Conservation (phyloP, 2,888 invertebrate genomes). For the Agrotis ipsilon region DNA sequence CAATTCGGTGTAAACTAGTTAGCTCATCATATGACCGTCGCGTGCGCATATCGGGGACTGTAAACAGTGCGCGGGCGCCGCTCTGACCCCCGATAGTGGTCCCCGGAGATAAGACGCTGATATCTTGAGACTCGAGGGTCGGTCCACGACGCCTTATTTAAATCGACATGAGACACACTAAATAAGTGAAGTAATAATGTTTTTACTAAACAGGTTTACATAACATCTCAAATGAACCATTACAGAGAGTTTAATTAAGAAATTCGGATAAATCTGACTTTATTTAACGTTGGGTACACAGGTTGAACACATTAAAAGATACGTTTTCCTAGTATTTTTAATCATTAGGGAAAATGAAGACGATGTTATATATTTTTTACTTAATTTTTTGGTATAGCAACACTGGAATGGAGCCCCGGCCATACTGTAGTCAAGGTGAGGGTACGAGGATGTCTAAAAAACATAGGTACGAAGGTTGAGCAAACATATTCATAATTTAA, state of each 20-base stretch:
- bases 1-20: constrained; percentile 65
- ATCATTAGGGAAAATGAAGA: constrained; percentile 18
- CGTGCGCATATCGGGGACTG: constrained; percentile 79
- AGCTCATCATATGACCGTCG: constrained; percentile 81
- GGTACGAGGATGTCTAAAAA: constrained; percentile 26
- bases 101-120: constrained; percentile 71
- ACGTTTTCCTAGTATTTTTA: neutral
- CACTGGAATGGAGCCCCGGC: constrained; percentile 4
- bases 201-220: constrained; percentile 48
- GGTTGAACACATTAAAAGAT: constrained; percentile 26
- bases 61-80: constrained; percentile 81
- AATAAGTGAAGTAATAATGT: constrained; percentile 30
- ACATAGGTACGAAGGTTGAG: constrained; percentile 22
- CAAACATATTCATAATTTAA: constrained; percentile 16
- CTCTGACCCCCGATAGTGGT: constrained; percentile 83
- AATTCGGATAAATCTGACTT: constrained; percentile 37
- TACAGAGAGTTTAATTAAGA: constrained; percentile 1
- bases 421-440: constrained; percentile 18
- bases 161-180: constrained; percentile 49
- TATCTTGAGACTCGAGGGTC: constrained; percentile 63
- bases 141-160: constrained; percentile 68
- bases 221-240: constrained; percentile 45
- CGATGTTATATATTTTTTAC: constrained; percentile 1
- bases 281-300: constrained; percentile 8
- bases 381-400: constrained; percentile 13